Evolutionary conservation across 2,797 vertebrate genomes (phyloP), one percentile per base, ranked within the genome.

Genomic region (Pipistrellus pipistrellus): DNA sequence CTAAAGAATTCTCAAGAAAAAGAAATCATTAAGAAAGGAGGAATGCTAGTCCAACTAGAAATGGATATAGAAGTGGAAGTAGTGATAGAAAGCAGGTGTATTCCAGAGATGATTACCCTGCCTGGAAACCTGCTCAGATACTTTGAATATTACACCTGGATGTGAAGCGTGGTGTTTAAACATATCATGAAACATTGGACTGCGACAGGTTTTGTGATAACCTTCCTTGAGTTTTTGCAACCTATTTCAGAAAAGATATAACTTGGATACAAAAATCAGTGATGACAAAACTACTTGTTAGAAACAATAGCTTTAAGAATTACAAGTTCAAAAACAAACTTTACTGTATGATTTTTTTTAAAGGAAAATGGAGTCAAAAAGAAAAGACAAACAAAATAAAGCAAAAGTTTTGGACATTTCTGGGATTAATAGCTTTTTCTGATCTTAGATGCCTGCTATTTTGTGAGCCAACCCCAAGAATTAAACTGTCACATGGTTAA

Each of bases 401-500:
- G 44, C 20, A 93, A 77, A 87, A 89, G 1, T 41, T 32, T 78
- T 55, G 55, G 23, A 66, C 32, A 73, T 84, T 76, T 76, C 55
- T 46, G 6, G 12, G 2, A 68, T 59, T 77, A 90, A 91, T n/a
- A 69, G 38, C 41, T 83, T 92, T 94, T 91, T 69, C 35, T 82
- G 82, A 88, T 95, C 75, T 94, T 91, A 86, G 59, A 72, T 92
- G 75, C 80, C 44, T 90, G 88, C 44, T 59, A 88, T 94, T 95
- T 94, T 90, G 73, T 75, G 66, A 90, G 85, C 66, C 78, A 95
- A 91, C 90, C 35, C 64, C 83, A 94, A 89, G 85, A 96, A 93
- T 95, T 85, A 96, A 95, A 96, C 71, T 88, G 55, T 84, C 85
- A 92, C 71, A 76, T 59, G 80, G 68, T 77, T 95, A 92, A 96